phyloP scores from a whole-genome alignment of 2,888 invertebrate species.

The Mycalesis mineus region DNA sequence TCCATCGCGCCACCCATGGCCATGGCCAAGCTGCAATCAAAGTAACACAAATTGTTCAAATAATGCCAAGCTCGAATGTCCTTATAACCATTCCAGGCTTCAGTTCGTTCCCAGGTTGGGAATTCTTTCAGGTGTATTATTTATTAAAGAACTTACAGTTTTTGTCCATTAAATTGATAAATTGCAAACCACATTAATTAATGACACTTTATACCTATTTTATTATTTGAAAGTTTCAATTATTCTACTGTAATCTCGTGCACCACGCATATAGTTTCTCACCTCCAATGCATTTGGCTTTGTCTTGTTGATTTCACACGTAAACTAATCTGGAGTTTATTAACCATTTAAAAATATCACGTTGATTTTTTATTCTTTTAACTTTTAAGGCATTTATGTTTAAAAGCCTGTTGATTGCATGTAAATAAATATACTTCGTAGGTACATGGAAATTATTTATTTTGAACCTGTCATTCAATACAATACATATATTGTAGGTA shows the following conservation, averaged over 20 bases:
- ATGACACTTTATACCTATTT: background rate
- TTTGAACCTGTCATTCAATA: background rate
- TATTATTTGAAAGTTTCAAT: background rate
- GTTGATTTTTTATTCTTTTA: too few relatives aligned
- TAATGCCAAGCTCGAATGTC: too few relatives aligned
- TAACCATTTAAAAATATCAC: too few relatives aligned
- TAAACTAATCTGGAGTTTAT: too few relatives aligned
- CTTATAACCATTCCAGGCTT: too few relatives aligned
- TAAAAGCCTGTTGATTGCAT: too few relatives aligned
- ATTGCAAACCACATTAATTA: background rate
- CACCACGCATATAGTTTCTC: slow-evolving; percentile 22
- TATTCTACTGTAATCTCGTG: slow-evolving; percentile 23
- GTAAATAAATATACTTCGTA: too few relatives aligned
- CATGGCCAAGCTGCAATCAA: slow-evolving; percentile 67
- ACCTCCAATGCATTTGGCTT: slow-evolving; percentile 33
- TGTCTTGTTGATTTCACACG: slow-evolving; percentile 20
- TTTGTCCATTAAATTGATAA: background rate
- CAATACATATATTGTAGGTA: background rate
- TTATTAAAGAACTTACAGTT: background rate
- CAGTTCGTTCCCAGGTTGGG: too few relatives aligned
- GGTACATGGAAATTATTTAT: background rate
- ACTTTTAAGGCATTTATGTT: too few relatives aligned
- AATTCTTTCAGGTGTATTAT: too few relatives aligned
- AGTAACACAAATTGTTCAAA: too few relatives aligned
- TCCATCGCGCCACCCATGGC: slow-evolving; percentile 90